phyloP scores from a whole-genome alignment of 1,140 invertebrate species.

The Drosophila rhopaloa region DNA sequence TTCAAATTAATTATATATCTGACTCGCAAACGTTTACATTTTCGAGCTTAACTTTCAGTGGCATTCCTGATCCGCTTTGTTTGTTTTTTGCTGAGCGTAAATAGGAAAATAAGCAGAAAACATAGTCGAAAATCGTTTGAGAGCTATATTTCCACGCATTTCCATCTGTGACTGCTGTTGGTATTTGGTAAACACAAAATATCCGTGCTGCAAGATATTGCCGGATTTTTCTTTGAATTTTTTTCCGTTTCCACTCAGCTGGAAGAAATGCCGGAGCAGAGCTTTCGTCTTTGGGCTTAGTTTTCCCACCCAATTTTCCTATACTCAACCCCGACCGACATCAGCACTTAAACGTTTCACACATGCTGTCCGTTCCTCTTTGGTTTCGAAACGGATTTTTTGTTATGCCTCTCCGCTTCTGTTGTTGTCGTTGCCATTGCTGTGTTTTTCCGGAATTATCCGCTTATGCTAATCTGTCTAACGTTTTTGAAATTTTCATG shows the following conservation, averaged over 20 bases:
- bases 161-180: slow-evolving; percentile 32
- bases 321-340: slow-evolving; percentile 3
- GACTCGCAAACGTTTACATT: background rate
- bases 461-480: slow-evolving; percentile 82
- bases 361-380: slow-evolving; percentile 50
- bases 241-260: slow-evolving; percentile 22
- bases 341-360: slow-evolving; percentile 69
- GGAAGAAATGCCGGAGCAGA: slow-evolving; percentile 16
- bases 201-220: slow-evolving; percentile 38
- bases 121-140: slow-evolving; percentile 35
- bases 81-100: slow-evolving; percentile 3
- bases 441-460: slow-evolving; percentile 64
- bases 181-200: slow-evolving; percentile 51
- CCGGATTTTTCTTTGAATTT: slow-evolving; percentile 15
- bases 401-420: slow-evolving; percentile 24
- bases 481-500: slow-evolving; percentile 72
- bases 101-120: slow-evolving; percentile 22
- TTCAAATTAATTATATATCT: background rate
- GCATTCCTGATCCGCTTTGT: slow-evolving; percentile 7
- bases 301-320: slow-evolving; percentile 20
- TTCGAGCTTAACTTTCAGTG: background rate
- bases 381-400: slow-evolving; percentile 12
- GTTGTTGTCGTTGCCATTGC: slow-evolving; percentile 25
- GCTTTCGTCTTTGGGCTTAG: slow-evolving; percentile 25
- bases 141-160: slow-evolving; percentile 26